phyloP scores from a whole-genome alignment of 2,888 invertebrate genomes.

The Agrotis segetum region DNA sequence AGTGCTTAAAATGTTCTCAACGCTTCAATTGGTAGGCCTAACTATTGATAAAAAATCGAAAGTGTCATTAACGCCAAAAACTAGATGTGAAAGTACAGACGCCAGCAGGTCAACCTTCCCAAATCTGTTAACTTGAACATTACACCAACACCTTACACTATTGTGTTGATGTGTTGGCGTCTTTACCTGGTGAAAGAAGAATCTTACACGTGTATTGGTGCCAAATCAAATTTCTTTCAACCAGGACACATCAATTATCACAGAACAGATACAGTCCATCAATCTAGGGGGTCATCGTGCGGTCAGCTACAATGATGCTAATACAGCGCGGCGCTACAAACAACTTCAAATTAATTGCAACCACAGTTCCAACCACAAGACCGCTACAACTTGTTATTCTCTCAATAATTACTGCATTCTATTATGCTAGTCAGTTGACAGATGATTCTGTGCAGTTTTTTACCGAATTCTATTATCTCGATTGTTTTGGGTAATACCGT shows the following conservation, averaged over 20 bases:
- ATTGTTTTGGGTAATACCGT: slow-evolving; percentile 38
- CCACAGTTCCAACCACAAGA: slow-evolving; percentile 52
- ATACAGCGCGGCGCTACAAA: slow-evolving; percentile 19
- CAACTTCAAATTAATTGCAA: slow-evolving; percentile 37
- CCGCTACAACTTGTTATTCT: slow-evolving; percentile 38
- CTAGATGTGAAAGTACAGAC: too few relatives aligned
- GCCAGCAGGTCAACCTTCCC: too few relatives aligned
- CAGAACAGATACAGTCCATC: slow-evolving; percentile 29
- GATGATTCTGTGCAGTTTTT: background rate
- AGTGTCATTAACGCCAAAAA: too few relatives aligned
- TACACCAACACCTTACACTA: too few relatives aligned
- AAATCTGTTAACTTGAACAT: too few relatives aligned
- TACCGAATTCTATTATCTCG: background rate
- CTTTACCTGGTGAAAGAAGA: background rate
- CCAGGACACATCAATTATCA: slow-evolving; percentile 27
- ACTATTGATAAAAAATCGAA: too few relatives aligned
- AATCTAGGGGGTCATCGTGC: slow-evolving; percentile 22
- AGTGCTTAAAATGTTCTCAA: too few relatives aligned
- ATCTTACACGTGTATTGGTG: slow-evolving; percentile 36
- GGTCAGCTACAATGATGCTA: slow-evolving; percentile 15
- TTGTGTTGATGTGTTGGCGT: too few relatives aligned
- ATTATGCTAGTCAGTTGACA: slow-evolving; percentile 2
- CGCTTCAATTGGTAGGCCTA: too few relatives aligned
- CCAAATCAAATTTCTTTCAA: slow-evolving; percentile 34
- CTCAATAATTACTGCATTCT: slow-evolving; percentile 27